Evolutionary conservation across 1,140 invertebrate genomes (phyloP).

Genomic region (Bombus turneri): DNA sequence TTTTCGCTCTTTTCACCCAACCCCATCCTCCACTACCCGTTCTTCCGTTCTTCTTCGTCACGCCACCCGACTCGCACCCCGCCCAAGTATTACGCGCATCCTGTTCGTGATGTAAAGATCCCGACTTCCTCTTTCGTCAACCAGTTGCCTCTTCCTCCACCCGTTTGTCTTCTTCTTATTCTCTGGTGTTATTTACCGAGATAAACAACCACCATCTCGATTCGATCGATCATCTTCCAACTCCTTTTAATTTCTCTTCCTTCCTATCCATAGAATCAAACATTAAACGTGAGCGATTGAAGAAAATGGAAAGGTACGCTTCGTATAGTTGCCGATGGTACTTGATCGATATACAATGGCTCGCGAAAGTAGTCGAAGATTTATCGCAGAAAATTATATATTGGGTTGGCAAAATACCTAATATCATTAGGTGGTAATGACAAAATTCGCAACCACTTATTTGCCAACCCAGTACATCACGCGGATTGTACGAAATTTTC

Average conservation of each 20-base stretch:
- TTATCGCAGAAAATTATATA: too few species aligned
- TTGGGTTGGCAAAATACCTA: too few species aligned
- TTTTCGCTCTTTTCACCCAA: conserved; percentile 46
- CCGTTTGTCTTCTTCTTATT: background rate
- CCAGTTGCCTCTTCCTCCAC: background rate
- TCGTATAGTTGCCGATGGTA: too few species aligned
- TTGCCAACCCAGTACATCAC: too few species aligned
- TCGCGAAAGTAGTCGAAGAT: too few species aligned
- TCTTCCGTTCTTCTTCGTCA: conserved; percentile 50
- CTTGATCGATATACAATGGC: too few species aligned
- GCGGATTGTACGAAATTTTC: too few species aligned
- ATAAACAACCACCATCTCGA: background rate
- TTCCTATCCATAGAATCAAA: too few species aligned
- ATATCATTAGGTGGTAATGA: too few species aligned
- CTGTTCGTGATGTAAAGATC: conserved; percentile 57
- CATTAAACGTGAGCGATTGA: too few species aligned
- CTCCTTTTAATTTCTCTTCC: background rate
- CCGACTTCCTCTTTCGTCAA: conserved; percentile 42
- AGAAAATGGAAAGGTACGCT: too few species aligned
- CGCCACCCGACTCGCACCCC: conserved; percentile 38
- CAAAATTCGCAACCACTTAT: too few species aligned
- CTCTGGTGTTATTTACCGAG: background rate
- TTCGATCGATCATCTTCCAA: background rate
- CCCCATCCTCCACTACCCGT: background rate
- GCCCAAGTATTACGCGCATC: conserved; percentile 59